phyloP scores from a whole-genome alignment of 2,797 vertebrate species.

The Gymnodraco acuticeps region DNA sequence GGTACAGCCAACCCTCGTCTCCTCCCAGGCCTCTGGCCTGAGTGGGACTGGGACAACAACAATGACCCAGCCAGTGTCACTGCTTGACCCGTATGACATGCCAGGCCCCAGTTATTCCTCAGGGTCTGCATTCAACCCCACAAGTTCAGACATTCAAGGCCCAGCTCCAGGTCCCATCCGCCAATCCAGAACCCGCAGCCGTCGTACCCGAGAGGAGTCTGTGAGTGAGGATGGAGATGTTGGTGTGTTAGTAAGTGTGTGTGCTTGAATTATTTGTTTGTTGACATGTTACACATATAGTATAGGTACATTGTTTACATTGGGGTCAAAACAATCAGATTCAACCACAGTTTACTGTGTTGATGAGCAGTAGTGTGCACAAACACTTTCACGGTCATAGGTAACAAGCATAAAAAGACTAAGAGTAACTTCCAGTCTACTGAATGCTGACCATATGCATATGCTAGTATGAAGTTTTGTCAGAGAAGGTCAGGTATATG shows the following conservation, averaged over 20 bases:
- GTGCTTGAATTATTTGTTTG: slow-evolving; percentile 70
- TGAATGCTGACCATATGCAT: no score
- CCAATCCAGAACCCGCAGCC: slow-evolving; percentile 87
- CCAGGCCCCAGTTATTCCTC: slow-evolving; percentile 93
- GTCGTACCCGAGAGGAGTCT: slow-evolving; percentile 91
- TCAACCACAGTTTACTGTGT: neutral
- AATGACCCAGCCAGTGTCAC: slow-evolving; percentile 84
- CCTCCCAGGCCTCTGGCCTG: slow-evolving; percentile 94
- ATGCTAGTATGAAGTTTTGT: neutral
- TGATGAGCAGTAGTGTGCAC: slow-evolving; percentile 12
- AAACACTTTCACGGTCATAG: slow-evolving; percentile 8
- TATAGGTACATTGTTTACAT: slow-evolving; percentile 32
- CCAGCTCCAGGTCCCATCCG: slow-evolving; percentile 73
- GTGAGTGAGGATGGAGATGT: slow-evolving; percentile 90
- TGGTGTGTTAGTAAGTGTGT: slow-evolving; percentile 86
- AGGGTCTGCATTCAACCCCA: slow-evolving; percentile 79
- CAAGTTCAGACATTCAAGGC: slow-evolving; percentile 78
- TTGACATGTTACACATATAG: slow-evolving; percentile 48
- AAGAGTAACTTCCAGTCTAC: neutral
- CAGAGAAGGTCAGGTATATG: neutral
- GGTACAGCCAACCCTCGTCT: slow-evolving; percentile 95
- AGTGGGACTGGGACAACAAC: slow-evolving; percentile 82
- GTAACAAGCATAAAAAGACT: neutral
- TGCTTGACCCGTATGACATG: slow-evolving; percentile 93
- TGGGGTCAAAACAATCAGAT: slow-evolving; percentile 1